Conservation (phyloP, 2,888 invertebrate genomes). For the Apamea monoglypha region DNA sequence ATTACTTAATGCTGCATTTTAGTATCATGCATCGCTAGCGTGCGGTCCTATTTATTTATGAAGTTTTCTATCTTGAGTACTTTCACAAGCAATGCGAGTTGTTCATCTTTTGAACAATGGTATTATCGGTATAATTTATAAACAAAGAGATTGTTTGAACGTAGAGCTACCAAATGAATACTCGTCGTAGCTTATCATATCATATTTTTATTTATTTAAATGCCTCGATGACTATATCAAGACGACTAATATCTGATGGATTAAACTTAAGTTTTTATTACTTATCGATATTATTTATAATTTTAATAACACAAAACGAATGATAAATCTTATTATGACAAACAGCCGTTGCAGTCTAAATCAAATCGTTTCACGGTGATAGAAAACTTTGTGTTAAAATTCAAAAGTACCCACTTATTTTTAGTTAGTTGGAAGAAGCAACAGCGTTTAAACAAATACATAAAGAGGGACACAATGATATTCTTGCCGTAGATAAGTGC, state of each 20-base stretch:
- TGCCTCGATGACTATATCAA: conserved; percentile 14
- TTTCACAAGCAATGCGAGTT: conserved; percentile 67
- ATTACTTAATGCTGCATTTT: conserved; percentile 17
- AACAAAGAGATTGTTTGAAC: conserved; percentile 72
- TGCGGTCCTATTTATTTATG: conserved; percentile 27
- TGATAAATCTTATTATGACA: conserved; percentile 15
- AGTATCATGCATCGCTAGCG: conserved; percentile 17
- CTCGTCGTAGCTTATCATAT: conserved; percentile 41
- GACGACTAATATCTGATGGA: conserved; percentile 5
- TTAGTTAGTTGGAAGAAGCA: conserved; percentile 17
- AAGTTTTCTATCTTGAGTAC: conserved; percentile 47
- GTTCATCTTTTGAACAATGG: conserved; percentile 73
- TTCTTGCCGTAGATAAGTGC: conserved; percentile 79
- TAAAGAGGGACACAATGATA: conserved; percentile 74
- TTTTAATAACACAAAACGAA: background rate
- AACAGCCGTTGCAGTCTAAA: background rate
- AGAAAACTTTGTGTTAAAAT: background rate
- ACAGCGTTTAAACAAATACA: conserved; percentile 23
- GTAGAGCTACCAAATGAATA: conserved; percentile 54
- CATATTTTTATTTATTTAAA: conserved; percentile 28
- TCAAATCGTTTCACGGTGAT: conserved; percentile 9
- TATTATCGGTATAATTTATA: conserved; percentile 72
- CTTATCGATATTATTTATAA: background rate
- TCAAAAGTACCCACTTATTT: background rate
- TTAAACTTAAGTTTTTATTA: conserved; percentile 11